Evolutionary conservation across 1,140 invertebrate species (phyloP), one percentile per base, ranked within the genome.

Genomic region (Penaeus vannamei): DNA sequence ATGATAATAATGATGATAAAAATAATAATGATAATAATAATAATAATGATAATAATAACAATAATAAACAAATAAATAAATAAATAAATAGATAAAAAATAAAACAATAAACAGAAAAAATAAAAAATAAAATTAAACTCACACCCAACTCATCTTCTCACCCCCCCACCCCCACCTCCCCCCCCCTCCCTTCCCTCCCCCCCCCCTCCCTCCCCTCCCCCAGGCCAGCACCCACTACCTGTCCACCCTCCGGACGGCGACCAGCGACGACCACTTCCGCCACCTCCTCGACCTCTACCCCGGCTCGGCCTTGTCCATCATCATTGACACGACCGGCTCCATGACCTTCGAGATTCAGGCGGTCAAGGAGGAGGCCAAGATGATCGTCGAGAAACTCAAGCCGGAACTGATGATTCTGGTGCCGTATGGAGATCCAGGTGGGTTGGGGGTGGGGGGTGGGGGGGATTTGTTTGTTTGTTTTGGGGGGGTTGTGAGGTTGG

Each of bases 291-390:
- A 85, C 64, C 66, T 85, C 14, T 85, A 85, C 66, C 84, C 84
- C 14, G 84, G 84, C 36, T 85, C 84, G 1, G 84, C 84, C 12
- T 42, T 85, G 4, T 85, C 84, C 62, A 72, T 85, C 84, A 76
- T 85, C 62, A 85, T 85, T 36, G 84, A 85, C 84, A 85, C 84
- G 29, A 85, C 84, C 0, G 84, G 84, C 22, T 85, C 84, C 66
- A 85, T 85, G 84, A 72, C 84, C 10, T 69, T 69, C 3, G 84
- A 85, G 64, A 69, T 85, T 3, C 36, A 42, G 14, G 84, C 84
- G 1, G 84, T 85, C 12, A 85, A 85, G 66, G 23, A 66, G 19
- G 36, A 85, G 66, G 36, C 84, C 20, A 66, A 23, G 46, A 8
- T 69, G 17, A 85, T 85, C 42, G 66, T 85, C 7, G 84, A 85